Evolutionary conservation across 2,113 vertebrate species (phyloP).

Genomic region (Passerina amoena): DNA sequence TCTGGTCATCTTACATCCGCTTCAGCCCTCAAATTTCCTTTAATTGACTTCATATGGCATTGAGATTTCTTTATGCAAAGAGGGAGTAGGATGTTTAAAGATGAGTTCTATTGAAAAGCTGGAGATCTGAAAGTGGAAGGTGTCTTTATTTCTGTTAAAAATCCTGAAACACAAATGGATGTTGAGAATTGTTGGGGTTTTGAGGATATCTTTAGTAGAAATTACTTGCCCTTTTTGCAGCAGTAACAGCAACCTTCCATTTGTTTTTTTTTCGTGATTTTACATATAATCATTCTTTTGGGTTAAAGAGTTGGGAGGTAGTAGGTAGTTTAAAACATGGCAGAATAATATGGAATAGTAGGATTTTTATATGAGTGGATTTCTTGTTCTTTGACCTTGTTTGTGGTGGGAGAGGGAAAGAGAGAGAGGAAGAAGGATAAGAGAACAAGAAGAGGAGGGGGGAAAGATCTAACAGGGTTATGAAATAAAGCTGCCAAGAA

Average conservation of each 20-base stretch:
- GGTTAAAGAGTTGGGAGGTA: background rate
- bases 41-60: slow-evolving; percentile 65
- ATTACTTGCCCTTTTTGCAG: background rate
- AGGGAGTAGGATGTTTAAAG: slow-evolving; percentile 5
- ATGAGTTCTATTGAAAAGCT: slow-evolving; percentile 9
- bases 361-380: background rate
- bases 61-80: slow-evolving; percentile 12
- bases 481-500: slow-evolving; percentile 58
- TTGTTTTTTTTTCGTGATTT: background rate
- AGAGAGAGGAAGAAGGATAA: background rate
- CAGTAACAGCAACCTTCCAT: background rate
- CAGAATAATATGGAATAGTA: background rate
- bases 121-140: background rate
- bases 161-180: background rate
- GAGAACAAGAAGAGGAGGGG: background rate
- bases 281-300: background rate
- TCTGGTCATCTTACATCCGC: slow-evolving; percentile 62
- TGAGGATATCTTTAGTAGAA: background rate
- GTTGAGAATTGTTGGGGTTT: background rate
- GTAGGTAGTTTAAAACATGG: background rate
- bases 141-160: slow-evolving; percentile 4
- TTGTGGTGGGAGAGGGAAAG: background rate
- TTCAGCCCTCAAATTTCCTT: slow-evolving; percentile 53
- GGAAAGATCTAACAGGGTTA: slow-evolving; percentile 10
- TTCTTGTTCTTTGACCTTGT: slow-evolving; percentile 45